Conservation (phyloP, 37 sponge, comb jelly and placozoan species). For the Chondrosia reniformis region DNA sequence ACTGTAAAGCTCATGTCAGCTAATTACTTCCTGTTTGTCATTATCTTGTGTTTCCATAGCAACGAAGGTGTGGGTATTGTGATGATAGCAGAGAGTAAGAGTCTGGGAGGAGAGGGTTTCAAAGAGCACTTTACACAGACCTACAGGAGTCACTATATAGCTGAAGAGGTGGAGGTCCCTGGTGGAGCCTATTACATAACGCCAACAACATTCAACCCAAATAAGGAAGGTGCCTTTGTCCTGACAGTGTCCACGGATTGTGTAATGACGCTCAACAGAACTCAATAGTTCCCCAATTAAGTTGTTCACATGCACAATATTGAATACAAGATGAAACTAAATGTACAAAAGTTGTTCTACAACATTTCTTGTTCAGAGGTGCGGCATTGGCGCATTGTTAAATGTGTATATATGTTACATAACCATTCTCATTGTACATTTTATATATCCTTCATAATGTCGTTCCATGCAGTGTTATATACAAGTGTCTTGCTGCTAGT, state of each 20-base stretch:
- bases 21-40: neutral
- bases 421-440: too few relatives aligned
- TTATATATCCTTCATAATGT: too few relatives aligned
- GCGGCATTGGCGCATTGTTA: too few relatives aligned
- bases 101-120: neutral
- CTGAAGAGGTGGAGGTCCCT: conserved; percentile 21
- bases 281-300: too few relatives aligned
- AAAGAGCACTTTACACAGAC: conserved; percentile 10
- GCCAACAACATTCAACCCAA: conserved; percentile 65
- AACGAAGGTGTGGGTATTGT: conserved; percentile 20
- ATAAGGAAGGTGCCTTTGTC: conserved; percentile 38
- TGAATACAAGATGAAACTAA: too few relatives aligned
- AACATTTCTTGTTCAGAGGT: too few relatives aligned
- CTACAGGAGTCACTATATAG: conserved; percentile 14
- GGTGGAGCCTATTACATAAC: conserved; percentile 52
- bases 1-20: neutral
- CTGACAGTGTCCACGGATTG: conserved; percentile 29
- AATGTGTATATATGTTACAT: too few relatives aligned
- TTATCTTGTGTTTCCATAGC: neutral
- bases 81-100: conserved; percentile 1
- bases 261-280: conserved; percentile 25
- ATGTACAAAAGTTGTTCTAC: too few relatives aligned
- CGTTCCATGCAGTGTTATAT: too few relatives aligned
- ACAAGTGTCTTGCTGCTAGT: too few relatives aligned
- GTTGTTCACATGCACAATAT: too few relatives aligned